Evolutionary conservation across 2,797 vertebrate species (phyloP).

Genomic region (Siniperca scherzeri): DNA sequence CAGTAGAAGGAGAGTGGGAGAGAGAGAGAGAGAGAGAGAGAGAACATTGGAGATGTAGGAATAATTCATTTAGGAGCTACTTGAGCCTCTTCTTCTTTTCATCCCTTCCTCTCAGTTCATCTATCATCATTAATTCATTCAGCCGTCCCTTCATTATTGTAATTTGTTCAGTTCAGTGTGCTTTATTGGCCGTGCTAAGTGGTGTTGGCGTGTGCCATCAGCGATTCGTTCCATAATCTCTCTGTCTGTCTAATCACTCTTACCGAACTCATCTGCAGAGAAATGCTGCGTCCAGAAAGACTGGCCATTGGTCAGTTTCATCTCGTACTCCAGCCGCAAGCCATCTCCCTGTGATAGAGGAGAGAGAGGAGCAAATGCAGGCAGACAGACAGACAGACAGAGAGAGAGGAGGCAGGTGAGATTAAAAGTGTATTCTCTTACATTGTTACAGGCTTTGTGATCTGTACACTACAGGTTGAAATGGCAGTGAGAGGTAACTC

Average conservation of each 20-base stretch:
- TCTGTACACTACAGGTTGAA: constrained; percentile 37
- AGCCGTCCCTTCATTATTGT: constrained; percentile 80
- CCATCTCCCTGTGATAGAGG: constrained; percentile 88
- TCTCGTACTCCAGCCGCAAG: constrained; percentile 93
- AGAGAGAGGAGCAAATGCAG: background rate
- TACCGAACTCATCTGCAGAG: constrained; percentile 95
- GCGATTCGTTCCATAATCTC: constrained; percentile 66
- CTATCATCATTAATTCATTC: constrained; percentile 79
- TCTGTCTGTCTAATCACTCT: constrained; percentile 73
- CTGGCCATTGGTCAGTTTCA: constrained; percentile 94
- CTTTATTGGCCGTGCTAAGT: constrained; percentile 84
- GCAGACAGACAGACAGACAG: background rate
- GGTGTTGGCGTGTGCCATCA: constrained; percentile 77
- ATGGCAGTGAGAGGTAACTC: constrained; percentile 8
- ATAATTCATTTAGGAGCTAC: constrained; percentile 72
- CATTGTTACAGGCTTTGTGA: constrained; percentile 25
- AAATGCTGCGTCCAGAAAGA: constrained; percentile 97
- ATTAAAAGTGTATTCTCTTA: constrained; percentile 37
- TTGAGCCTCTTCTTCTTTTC: constrained; percentile 55
- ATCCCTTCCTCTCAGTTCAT: constrained; percentile 72
- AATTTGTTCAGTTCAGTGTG: constrained; percentile 82
- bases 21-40: background rate
- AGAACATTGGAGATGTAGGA: constrained; percentile 48
- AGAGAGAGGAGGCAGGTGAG: constrained; percentile 8
- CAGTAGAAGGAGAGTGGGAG: background rate